Base-by-base conservation (phyloP, 2,888 invertebrate species). In the Brachyptera risi region DNA sequence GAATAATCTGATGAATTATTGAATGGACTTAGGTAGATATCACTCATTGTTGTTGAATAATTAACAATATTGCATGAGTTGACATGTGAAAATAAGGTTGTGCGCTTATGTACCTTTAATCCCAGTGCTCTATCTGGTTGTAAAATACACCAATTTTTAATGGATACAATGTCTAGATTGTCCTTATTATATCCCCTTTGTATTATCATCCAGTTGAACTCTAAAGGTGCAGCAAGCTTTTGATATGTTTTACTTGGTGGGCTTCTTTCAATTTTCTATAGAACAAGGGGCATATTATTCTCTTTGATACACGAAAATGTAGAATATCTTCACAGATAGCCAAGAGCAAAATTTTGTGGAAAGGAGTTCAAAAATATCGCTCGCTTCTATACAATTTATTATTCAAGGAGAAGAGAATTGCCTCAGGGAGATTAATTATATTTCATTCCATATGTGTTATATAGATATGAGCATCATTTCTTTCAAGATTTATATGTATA, bases 251-350 rank as follows among this genome's bases (percentile, higher is more conserved):
- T 31, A 31, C 11, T 31, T 31, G 31, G 7, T 7, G 31, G 31
- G 31, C 24, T 47, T 23, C n/a, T 47, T 47, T 47, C 47, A 21
- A 17, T 47, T 47, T 47, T 21, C n/a, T 24, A 24, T 24, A 47
- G 47, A 47, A 21, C 47, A 23, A 23, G 3, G 47, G 31, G 7
- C 31, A 11, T 31, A n/a, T 31, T 11, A 31, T 31, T 31, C 11
- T 11, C 47, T 23, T 23, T 17, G 4, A 13, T 9, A 47, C 23
- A 47, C 21, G 3, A 47, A 47, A 47, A 47, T 19, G n/a, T 44
- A 44, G 24, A 47, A 47, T 47, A 47, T 24, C n/a, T 47, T n/a
- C n/a, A 47, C 21, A 47, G 23, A 47, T 47, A 11, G 47, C 47
- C 47, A n/a, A 21, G 23, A 47, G 47, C 44, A 13, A 21, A n/a